A percentile compares a stretch with the other conserved stretches of the same genome.
phyloP scores from a whole-genome alignment of 2,888 invertebrate genomes.

The Notocelia uddmanniana region DNA sequence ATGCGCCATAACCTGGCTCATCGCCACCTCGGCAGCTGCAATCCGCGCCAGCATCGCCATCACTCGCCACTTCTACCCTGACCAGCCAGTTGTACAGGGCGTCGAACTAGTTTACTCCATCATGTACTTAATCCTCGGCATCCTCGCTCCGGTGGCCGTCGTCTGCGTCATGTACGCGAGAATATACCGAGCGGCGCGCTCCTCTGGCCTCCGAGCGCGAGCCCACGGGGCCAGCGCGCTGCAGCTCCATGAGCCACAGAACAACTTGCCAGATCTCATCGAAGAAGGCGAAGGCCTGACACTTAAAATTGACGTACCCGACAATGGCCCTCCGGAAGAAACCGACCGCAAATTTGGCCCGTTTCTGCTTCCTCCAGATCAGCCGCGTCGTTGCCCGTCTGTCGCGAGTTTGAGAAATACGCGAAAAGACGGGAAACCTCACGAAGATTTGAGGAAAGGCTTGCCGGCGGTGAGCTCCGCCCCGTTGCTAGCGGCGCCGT shows the following conservation, averaged over 20 bases:
- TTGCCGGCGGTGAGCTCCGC: conserved; percentile 83
- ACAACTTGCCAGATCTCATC: conserved; percentile 73
- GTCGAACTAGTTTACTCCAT: conserved; percentile 73
- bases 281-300: conserved; percentile 80
- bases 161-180: conserved; percentile 91
- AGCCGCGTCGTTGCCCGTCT: conserved; percentile 77
- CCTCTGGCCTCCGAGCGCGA: conserved; percentile 85
- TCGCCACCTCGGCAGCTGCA: conserved; percentile 73
- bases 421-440: conserved; percentile 76
- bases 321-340: conserved; percentile 60
- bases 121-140: conserved; percentile 73
- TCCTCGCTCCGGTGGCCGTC: conserved; percentile 82
- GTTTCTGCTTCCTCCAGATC: conserved; percentile 77
- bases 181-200: conserved; percentile 91
- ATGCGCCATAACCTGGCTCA: conserved; percentile 84
- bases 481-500: conserved; percentile 78
- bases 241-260: conserved; percentile 80
- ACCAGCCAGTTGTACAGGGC: conserved; percentile 64
- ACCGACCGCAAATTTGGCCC: conserved; percentile 76
- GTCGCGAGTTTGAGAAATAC: conserved; percentile 77
- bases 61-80: conserved; percentile 67
- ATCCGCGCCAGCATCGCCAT: conserved; percentile 70
- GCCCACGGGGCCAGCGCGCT: conserved; percentile 82
- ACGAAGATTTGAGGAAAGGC: conserved; percentile 72
- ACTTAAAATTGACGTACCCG: conserved; percentile 74